Base-by-base conservation (phyloP, 2,888 invertebrate species). In the Archips xylosteana region DNA sequence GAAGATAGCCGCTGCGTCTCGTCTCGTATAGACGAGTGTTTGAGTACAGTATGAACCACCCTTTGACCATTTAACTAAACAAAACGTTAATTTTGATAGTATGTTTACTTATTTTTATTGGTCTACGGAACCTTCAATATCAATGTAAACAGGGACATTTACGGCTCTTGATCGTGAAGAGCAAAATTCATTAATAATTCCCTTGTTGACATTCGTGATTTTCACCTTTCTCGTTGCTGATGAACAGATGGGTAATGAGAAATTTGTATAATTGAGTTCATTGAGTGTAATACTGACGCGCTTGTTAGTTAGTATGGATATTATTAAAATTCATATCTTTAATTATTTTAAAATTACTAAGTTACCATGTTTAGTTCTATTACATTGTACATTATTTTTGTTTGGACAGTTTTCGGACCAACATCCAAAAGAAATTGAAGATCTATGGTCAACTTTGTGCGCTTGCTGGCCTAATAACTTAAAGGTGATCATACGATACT, bases 401-500 rank as follows among this genome's bases (percentile, higher is more conserved):
- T 79, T 78, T 84, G 86, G 13, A 23, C 90, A 99, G 98, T 99
- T 99, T 93, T 98, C 99, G 8, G 98, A 99, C 90, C 97, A 98
- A 81, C 99, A 99, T 92, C 97, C 99, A 0, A 97, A 98, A 83
- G 99, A 99, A 90, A 97, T 99, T 67, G 99, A 99, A 89, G 97
- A 98, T 86, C 95, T 99, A 51, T 99, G 99, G 99, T 97, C 98
- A 51, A 98, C 98, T 0, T 94, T 99, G 75, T 99, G 99, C 83
- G 96, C 98, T 57, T 98, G 98, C 83, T 99, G 99, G 98, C 98
- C 99, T 0, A 98, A 99, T 89, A 99, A 99, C 94, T 95, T 99
- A 78, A 98, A 98, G 92, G 98, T 99, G 70, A 99, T 99, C 83
- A 97, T 99, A 77, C 96, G 99, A 34, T 99, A 99, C 92, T 96